These are phyloP conservation scores for Pterophyllum scalare DNA, from an alignment of 2,113 vertebrate species.

Conservation along the genomic window DNA sequence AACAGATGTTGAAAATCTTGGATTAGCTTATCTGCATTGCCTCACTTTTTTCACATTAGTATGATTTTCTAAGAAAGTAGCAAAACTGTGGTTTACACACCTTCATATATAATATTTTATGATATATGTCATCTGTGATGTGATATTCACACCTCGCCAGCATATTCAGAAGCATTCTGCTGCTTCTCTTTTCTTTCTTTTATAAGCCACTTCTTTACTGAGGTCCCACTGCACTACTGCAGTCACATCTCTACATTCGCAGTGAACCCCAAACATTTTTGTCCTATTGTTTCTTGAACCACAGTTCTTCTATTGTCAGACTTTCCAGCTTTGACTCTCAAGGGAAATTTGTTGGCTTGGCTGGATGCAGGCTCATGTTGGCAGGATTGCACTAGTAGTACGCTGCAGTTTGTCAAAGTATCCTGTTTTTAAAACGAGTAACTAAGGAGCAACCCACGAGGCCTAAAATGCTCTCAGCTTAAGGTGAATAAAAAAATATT, in stretches of 20 bases:
- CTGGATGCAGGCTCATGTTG: conserved; percentile 52
- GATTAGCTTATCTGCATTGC: conserved; percentile 8
- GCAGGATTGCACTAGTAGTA: conserved; percentile 30
- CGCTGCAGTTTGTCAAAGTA: conserved; percentile 21
- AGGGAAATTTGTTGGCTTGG: conserved; percentile 58
- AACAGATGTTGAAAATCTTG: conserved; percentile 2
- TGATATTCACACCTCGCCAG: not conserved
- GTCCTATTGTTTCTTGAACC: conserved; percentile 52
- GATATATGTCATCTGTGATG: not conserved
- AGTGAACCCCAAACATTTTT: conserved; percentile 21
- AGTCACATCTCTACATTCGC: conserved; percentile 35
- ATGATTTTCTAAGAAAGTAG: conserved; percentile 21
- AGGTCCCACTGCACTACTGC: conserved; percentile 20
- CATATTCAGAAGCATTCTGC: not conserved
- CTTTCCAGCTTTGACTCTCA: conserved; percentile 52
- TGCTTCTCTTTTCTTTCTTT: not conserved
- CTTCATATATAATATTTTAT: not conserved
- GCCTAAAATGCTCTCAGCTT: not conserved
- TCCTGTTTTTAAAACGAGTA: conserved; percentile 22
- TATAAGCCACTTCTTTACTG: not conserved
- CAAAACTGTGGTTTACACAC: not conserved
- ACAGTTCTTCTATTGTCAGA: conserved; percentile 55
- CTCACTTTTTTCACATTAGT: conserved; percentile 3
- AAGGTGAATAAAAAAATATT: not conserved
- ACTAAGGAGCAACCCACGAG: not conserved